Conservation (phyloP, 2,113 vertebrate species). For the Catharus bicknelli region DNA sequence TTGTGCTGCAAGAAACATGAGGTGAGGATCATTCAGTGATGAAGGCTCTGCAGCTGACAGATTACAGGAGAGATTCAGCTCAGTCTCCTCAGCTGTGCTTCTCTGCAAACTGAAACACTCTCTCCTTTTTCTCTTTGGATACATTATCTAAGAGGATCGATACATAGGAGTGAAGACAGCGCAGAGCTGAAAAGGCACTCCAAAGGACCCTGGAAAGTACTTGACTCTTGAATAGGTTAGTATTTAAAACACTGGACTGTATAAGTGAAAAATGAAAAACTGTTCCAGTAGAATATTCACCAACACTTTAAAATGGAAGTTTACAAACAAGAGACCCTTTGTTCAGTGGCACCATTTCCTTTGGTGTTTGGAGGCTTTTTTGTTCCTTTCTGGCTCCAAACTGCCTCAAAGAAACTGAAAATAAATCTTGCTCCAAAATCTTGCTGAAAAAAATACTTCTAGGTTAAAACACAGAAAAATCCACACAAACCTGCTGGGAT, state of each 20-base stretch:
- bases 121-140: background rate
- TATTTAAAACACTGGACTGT: background rate
- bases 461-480: background rate
- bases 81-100: background rate
- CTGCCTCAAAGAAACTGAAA: background rate
- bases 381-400: slow-evolving; percentile 45
- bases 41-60: slow-evolving; percentile 15
- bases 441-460: background rate
- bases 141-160: background rate
- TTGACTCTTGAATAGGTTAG: slow-evolving; percentile 9
- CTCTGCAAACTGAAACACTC: background rate
- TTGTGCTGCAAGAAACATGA: slow-evolving; percentile 33
- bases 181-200: background rate
- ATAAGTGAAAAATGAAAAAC: slow-evolving; percentile 18
- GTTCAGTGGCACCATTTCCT: background rate
- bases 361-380: slow-evolving; percentile 10
- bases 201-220: background rate
- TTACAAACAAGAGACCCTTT: slow-evolving; percentile 48
- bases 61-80: background rate
- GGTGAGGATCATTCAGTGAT: slow-evolving; percentile 1
- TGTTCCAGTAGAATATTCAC: background rate
- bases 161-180: background rate
- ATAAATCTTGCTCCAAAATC: slow-evolving; percentile 16
- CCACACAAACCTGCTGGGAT: background rate
- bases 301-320: slow-evolving; percentile 17